A percentile compares a stretch with the other conserved stretches of the same genome.
Conservation (phyloP, 1,140 invertebrate genomes). For the Nasonia vitripennis region DNA sequence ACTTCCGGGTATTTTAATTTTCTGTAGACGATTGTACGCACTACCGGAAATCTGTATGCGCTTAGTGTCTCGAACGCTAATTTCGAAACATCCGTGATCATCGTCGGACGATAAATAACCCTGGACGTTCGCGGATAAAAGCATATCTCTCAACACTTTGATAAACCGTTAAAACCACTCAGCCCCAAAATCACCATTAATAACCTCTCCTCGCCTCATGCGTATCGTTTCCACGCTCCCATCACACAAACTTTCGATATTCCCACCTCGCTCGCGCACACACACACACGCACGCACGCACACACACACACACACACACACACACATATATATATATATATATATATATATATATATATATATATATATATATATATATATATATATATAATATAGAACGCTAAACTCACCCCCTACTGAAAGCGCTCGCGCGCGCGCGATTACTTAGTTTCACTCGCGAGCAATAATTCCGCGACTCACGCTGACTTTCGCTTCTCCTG, state of each 20-base stretch:
- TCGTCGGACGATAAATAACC: background rate
- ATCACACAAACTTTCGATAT: background rate
- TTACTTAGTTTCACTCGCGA: background rate
- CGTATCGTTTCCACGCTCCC: background rate
- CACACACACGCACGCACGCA: too few relatives aligned
- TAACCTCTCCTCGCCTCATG: background rate
- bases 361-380: background rate
- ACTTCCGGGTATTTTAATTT: background rate
- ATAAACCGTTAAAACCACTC: slow-evolving; percentile 4
- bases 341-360: too few relatives aligned
- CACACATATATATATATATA: too few relatives aligned
- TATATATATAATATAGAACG: too few relatives aligned
- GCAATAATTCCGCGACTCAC: slow-evolving; percentile 3
- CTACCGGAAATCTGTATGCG: too few relatives aligned
- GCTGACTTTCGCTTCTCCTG: slow-evolving; percentile 17
- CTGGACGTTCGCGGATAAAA: background rate
- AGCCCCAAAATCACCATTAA: background rate
- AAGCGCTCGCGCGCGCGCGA: background rate
- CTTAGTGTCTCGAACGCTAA: background rate
- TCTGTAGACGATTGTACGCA: too few relatives aligned
- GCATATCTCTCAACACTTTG: background rate
- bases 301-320: too few relatives aligned
- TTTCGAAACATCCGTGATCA: background rate
- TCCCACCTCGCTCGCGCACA: too few relatives aligned
- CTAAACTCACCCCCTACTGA: background rate